phyloP scores from a whole-genome alignment of 2,888 invertebrate species.

The Omphaloscelis lunosa region DNA sequence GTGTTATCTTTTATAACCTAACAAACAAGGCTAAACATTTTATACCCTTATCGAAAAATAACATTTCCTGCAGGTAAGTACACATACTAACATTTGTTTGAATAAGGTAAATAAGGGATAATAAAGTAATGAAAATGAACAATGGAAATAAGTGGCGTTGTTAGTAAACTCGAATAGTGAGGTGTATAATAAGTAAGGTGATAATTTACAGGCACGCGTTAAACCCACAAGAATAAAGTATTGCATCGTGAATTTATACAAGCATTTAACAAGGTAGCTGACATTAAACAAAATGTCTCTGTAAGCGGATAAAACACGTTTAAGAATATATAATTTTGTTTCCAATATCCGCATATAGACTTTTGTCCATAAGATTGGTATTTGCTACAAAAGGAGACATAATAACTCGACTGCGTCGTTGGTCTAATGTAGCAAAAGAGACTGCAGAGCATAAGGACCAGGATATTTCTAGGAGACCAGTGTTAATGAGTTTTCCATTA shows the following conservation, averaged over 20 bases:
- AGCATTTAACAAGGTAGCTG: slow-evolving; percentile 11
- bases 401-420: background rate
- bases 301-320: background rate
- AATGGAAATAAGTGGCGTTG: slow-evolving; percentile 4
- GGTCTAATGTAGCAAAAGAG: background rate
- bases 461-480: background rate
- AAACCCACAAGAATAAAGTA: slow-evolving; percentile 28
- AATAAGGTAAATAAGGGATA: slow-evolving; percentile 2
- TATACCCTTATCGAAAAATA: background rate
- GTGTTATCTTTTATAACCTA: background rate
- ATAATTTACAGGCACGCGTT: slow-evolving; percentile 19
- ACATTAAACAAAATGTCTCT: slow-evolving; percentile 7
- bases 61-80: background rate
- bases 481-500: background rate
- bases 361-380: background rate
- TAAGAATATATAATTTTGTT: background rate
- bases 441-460: background rate
- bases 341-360: background rate
- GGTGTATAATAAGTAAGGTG: background rate
- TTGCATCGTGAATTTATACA: slow-evolving; percentile 25
- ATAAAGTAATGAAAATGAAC: background rate
- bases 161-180: slow-evolving; percentile 15
- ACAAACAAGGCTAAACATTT: background rate
- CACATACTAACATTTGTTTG: background rate
- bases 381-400: background rate